Evolutionary conservation across 2,888 invertebrate genomes (phyloP).

Genomic region (Malthinus flaveolus): DNA sequence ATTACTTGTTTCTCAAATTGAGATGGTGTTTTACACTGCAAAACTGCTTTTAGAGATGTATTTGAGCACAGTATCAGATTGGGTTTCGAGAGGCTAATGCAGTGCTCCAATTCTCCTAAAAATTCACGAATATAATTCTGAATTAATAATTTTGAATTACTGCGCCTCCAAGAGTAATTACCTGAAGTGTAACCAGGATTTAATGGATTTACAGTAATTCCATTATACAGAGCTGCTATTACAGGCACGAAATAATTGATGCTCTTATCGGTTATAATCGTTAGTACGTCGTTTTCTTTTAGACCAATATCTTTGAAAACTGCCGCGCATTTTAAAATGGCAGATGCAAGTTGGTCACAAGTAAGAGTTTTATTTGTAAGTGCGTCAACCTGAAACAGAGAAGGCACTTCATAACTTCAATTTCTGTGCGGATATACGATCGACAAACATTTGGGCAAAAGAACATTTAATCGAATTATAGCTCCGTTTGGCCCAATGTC

Average conservation of each 20-base stretch:
- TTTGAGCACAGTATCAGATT: slow-evolving; percentile 39
- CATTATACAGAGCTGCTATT: slow-evolving; percentile 38
- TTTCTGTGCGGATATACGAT: too few species aligned
- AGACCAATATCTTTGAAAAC: slow-evolving; percentile 56
- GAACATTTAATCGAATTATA: too few species aligned
- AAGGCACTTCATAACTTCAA: too few species aligned
- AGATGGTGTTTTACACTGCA: not conserved
- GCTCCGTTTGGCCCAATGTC: too few species aligned
- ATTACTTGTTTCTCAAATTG: not conserved
- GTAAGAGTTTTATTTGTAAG: slow-evolving; percentile 59
- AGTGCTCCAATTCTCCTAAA: slow-evolving; percentile 37
- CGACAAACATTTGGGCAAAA: too few species aligned
- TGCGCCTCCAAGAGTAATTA: too few species aligned
- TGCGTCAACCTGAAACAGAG: slow-evolving; percentile 40
- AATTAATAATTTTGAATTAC: not conserved
- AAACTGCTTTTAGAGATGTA: slow-evolving; percentile 20
- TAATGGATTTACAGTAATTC: slow-evolving; percentile 40
- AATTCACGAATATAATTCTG: not conserved
- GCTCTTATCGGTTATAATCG: slow-evolving; percentile 61
- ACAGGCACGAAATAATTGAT: slow-evolving; percentile 54
- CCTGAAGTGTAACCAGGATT: slow-evolving; percentile 44
- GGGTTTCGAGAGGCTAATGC: slow-evolving; percentile 38
- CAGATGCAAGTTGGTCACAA: slow-evolving; percentile 57
- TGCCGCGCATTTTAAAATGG: slow-evolving; percentile 59
- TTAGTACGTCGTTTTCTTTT: slow-evolving; percentile 57